Percentiles rank a stretch among this genome's conserved stretches.
Evolutionary conservation across 2,113 vertebrate genomes (phyloP).

Genomic region (Emydura subglobosa): DNA sequence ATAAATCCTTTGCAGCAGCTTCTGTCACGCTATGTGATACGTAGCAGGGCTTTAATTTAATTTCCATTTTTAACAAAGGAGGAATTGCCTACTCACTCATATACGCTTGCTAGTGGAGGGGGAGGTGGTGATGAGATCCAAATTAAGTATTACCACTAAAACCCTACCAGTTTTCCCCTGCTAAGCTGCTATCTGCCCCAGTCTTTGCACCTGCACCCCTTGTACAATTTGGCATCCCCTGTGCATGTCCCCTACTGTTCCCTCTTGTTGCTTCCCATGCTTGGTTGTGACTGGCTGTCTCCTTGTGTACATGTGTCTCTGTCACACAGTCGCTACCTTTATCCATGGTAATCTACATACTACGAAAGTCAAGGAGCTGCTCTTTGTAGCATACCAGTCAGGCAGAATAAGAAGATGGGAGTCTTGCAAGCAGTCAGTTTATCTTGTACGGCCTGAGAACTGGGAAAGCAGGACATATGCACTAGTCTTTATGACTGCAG

Average conservation of each 20-base stretch:
- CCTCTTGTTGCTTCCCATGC: background rate
- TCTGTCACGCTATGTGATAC: background rate
- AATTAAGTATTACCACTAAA: background rate
- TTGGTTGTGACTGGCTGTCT: background rate
- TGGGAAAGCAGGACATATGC: background rate
- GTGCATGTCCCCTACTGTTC: background rate
- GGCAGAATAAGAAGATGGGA: background rate
- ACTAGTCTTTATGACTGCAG: background rate
- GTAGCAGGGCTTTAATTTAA: slow-evolving; percentile 12
- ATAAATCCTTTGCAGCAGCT: background rate
- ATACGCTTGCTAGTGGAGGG: background rate
- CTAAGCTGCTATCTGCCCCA: background rate
- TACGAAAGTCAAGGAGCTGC: background rate
- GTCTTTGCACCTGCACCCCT: background rate
- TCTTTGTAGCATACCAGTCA: background rate
- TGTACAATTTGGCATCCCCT: background rate
- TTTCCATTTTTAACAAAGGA: background rate
- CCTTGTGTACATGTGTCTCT: background rate
- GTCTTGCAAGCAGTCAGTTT: background rate
- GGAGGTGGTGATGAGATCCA: background rate
- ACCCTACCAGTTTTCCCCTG: background rate
- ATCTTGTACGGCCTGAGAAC: background rate
- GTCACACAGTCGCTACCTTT: background rate
- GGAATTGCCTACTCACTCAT: background rate
- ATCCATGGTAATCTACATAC: background rate